Evolutionary conservation across 2,113 vertebrate species (phyloP).

Genomic region (Tonatia bakeri): DNA sequence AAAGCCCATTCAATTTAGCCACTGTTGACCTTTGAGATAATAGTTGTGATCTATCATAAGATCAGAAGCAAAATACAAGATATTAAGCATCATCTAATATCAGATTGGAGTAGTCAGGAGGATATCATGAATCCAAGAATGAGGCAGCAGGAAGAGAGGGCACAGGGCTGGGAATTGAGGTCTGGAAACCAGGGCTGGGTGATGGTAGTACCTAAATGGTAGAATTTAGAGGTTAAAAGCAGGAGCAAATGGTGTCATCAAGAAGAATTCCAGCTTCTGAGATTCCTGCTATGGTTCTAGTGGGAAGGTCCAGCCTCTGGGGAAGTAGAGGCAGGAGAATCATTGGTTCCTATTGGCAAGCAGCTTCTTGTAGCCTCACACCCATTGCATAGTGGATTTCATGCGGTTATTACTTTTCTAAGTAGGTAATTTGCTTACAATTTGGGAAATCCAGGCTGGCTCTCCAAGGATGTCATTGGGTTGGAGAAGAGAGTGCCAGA

Average conservation of each 20-base stretch:
- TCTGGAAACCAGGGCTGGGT: not conserved
- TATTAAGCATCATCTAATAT: not conserved
- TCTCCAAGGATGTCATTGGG: not conserved
- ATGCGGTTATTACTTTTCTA: not conserved
- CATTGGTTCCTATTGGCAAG: not conserved
- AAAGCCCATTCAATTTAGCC: not conserved
- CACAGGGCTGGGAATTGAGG: not conserved
- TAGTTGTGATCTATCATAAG: not conserved
- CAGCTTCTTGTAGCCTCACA: not conserved
- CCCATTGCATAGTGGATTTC: not conserved
- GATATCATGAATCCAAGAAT: not conserved
- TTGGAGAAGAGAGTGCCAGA: not conserved
- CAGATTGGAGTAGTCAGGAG: not conserved
- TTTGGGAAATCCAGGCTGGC: not conserved
- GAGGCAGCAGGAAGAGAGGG: not conserved
- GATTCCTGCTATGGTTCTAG: not conserved
- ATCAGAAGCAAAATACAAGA: not conserved
- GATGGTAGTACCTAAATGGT: not conserved
- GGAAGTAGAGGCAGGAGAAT: not conserved
- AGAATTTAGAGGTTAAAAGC: not conserved
- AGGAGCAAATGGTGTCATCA: not conserved
- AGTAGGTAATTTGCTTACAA: not conserved
- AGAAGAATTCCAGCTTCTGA: slow-evolving; percentile 18
- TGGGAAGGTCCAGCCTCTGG: not conserved
- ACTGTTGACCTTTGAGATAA: not conserved